Conservation (phyloP, 2,888 invertebrate species). For the Calephelis perditalis region DNA sequence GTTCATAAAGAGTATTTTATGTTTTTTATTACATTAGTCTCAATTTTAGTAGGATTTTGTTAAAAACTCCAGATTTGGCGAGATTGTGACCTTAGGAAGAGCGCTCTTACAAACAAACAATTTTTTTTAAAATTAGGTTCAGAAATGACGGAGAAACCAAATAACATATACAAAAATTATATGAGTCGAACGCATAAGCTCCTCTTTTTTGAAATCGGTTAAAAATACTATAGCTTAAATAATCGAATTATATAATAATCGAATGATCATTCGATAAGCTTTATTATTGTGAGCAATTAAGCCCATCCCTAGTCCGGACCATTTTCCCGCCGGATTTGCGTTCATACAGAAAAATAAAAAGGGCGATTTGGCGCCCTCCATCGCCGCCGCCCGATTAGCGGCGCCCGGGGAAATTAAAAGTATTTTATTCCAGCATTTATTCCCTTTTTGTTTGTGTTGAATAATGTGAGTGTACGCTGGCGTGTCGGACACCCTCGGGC, state of each 20-base stretch:
- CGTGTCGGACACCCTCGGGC: slow-evolving; percentile 33
- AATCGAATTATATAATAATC: background rate
- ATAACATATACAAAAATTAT: too few relatives aligned
- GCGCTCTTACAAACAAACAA: too few relatives aligned
- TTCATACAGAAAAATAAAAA: slow-evolving; percentile 74
- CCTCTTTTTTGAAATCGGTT: too few relatives aligned
- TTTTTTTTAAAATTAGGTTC: too few relatives aligned
- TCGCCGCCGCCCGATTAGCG: slow-evolving; percentile 72
- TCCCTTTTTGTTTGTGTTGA: slow-evolving; percentile 69
- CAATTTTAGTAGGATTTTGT: too few relatives aligned
- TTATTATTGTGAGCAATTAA: slow-evolving; percentile 8
- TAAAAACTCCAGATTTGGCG: too few relatives aligned
- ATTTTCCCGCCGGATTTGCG: slow-evolving; percentile 75
- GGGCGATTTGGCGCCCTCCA: slow-evolving; percentile 74
- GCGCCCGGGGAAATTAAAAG: slow-evolving; percentile 77
- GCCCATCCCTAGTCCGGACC: slow-evolving; percentile 34
- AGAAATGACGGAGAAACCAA: too few relatives aligned
- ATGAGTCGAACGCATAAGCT: too few relatives aligned
- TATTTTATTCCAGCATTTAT: slow-evolving; percentile 74
- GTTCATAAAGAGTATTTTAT: too few relatives aligned
- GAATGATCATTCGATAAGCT: background rate
- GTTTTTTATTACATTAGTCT: too few relatives aligned
- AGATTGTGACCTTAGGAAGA: too few relatives aligned
- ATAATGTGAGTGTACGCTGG: slow-evolving; percentile 50
- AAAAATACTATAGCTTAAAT: too few relatives aligned